Conservation (phyloP, 2,888 invertebrate species). For the Hedya salicella region DNA sequence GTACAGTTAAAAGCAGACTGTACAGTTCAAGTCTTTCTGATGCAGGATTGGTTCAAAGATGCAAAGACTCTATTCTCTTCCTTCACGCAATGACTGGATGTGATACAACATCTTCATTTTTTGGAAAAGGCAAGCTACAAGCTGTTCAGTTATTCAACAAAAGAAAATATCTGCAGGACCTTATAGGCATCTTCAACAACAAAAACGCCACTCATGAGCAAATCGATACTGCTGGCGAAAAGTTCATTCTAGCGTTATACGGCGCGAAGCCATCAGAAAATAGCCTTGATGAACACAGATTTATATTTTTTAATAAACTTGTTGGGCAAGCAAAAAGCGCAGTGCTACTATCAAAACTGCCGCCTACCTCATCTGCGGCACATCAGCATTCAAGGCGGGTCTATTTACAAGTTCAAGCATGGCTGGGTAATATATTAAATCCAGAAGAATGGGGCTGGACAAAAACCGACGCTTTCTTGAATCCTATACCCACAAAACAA, state of each 20-base stretch:
- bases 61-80: conserved; percentile 22
- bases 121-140: conserved; percentile 17
- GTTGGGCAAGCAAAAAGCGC: conserved; percentile 5
- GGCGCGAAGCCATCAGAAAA: conserved; percentile 6
- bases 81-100: conserved; percentile 15
- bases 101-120: conserved; percentile 9
- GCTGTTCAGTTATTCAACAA: conserved; percentile 14
- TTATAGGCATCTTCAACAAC: background rate
- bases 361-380: conserved; percentile 25
- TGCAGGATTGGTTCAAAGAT: conserved; percentile 19
- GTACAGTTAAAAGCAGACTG: conserved; percentile 6
- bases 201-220: background rate
- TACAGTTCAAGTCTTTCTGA: conserved; percentile 10
- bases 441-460: conserved; percentile 13
- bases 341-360: conserved; percentile 5
- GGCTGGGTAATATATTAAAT: conserved; percentile 20
- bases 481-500: conserved; percentile 10
- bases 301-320: background rate
- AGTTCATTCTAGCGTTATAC: conserved; percentile 11
- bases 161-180: conserved; percentile 12
- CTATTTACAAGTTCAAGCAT: conserved; percentile 1
- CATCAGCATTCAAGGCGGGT: conserved; percentile 17
- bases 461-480: conserved; percentile 9
- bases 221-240: conserved; percentile 4
- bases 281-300: background rate